Percentiles rank a stretch among this genome's conserved stretches.
Conservation (phyloP, 2,797 vertebrate species). For the Argyrosomus regius region DNA sequence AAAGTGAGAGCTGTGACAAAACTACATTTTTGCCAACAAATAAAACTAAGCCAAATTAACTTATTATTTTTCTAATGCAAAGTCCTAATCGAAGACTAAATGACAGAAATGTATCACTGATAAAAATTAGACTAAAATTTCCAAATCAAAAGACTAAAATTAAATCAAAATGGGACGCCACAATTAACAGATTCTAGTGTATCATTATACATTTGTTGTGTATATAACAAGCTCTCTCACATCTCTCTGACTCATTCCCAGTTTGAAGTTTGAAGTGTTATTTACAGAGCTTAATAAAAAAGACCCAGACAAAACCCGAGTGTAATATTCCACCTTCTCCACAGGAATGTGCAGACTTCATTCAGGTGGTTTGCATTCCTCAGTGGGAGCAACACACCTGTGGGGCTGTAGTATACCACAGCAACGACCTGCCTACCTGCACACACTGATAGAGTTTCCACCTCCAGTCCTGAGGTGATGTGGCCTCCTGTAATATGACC, state of each 20-base stretch:
- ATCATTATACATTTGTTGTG: constrained; percentile 19
- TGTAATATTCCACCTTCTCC: constrained; percentile 51
- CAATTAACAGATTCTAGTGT: neutral
- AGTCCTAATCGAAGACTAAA: no score
- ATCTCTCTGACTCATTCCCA: constrained; percentile 3
- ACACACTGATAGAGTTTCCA: constrained; percentile 63
- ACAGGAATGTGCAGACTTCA: constrained; percentile 51
- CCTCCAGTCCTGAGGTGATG: constrained; percentile 39
- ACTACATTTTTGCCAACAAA: no score
- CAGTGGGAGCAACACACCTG: constrained; percentile 66
- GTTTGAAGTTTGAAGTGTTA: constrained; percentile 26
- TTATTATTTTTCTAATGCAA: no score
- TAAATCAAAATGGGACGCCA: neutral
- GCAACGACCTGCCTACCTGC: constrained; percentile 32
- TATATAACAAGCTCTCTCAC: constrained; percentile 28
- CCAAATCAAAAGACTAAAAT: neutral
- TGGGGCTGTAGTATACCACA: constrained; percentile 27
- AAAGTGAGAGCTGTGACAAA: no score
- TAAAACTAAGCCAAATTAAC: no score
- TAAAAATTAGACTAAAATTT: neutral
- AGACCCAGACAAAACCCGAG: neutral
- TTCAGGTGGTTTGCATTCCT: constrained; percentile 66
- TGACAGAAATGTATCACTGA: neutral
- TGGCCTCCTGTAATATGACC: constrained; percentile 68
- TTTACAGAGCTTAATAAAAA: constrained; percentile 41